Evolutionary conservation across 1,140 invertebrate species (phyloP).

Genomic region (Drosophila sulfurigaster): DNA sequence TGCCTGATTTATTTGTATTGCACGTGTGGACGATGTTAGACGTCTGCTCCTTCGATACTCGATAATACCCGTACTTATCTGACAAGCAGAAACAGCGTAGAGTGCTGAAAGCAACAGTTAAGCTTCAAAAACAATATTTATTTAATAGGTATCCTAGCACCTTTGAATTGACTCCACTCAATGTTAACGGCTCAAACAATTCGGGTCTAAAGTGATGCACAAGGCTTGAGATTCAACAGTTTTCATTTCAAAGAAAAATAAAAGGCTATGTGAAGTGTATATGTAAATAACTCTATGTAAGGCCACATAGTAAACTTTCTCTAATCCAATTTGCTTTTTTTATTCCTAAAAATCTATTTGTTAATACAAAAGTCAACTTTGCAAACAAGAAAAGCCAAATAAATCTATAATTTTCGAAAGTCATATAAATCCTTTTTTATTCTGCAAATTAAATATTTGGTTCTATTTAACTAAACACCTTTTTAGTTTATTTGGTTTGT

Average conservation of each 20-base stretch:
- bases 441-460: too few species aligned
- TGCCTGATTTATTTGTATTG: constrained; percentile 73
- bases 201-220: not conserved
- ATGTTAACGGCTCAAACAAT: not conserved
- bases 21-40: constrained; percentile 52
- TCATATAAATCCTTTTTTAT: too few species aligned
- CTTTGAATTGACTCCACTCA: not conserved
- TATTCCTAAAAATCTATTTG: too few species aligned
- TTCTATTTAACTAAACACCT: too few species aligned
- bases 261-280: not conserved
- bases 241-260: not conserved
- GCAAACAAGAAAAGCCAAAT: too few species aligned
- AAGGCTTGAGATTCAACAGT: not conserved
- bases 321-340: too few species aligned
- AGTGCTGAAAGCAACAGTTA: not conserved
- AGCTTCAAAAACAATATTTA: constrained; percentile 16
- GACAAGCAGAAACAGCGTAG: not conserved
- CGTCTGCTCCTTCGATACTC: constrained; percentile 39
- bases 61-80: constrained; percentile 37
- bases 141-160: constrained; percentile 1
- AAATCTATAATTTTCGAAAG: too few species aligned
- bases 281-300: too few species aligned
- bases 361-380: too few species aligned
- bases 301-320: too few species aligned
- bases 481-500: too few species aligned